Conservation (phyloP, 2,113 vertebrate genomes). For the Sula dactylatra region DNA sequence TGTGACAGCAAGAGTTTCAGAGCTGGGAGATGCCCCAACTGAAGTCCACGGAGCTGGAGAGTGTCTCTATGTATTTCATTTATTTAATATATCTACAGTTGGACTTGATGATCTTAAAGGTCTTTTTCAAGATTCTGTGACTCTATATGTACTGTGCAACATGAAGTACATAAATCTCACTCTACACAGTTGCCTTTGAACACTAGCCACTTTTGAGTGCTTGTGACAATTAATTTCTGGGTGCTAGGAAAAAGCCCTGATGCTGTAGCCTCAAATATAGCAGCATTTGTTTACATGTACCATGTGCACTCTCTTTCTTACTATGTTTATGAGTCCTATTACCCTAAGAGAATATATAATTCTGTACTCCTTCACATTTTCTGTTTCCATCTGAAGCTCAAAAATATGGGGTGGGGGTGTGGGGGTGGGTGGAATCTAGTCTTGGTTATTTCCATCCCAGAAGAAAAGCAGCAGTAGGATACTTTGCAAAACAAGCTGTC, state of each 20-base stretch:
- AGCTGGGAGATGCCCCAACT: not conserved
- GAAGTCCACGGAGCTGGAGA: not conserved
- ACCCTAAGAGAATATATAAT: not conserved
- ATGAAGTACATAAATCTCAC: not conserved
- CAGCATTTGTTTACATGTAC: not conserved
- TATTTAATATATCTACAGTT: not conserved
- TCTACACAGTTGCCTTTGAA: not conserved
- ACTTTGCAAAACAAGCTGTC: conserved; percentile 21
- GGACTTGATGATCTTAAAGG: not conserved
- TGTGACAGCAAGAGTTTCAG: not conserved
- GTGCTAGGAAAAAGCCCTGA: not conserved
- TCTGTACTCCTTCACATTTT: not conserved
- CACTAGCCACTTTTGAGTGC: not conserved
- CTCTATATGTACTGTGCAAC: not conserved
- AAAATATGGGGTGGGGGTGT: not conserved
- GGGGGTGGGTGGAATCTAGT: not conserved
- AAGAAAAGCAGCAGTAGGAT: not conserved
- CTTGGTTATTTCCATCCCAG: not conserved
- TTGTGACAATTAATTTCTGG: not conserved
- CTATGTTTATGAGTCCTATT: not conserved
- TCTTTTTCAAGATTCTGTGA: not conserved
- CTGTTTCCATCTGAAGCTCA: not conserved
- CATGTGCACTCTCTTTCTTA: not conserved
- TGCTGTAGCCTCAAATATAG: not conserved
- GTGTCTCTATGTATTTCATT: not conserved